Evolutionary conservation across 2,888 invertebrate species (phyloP).

Genomic region (Thereva unica): DNA sequence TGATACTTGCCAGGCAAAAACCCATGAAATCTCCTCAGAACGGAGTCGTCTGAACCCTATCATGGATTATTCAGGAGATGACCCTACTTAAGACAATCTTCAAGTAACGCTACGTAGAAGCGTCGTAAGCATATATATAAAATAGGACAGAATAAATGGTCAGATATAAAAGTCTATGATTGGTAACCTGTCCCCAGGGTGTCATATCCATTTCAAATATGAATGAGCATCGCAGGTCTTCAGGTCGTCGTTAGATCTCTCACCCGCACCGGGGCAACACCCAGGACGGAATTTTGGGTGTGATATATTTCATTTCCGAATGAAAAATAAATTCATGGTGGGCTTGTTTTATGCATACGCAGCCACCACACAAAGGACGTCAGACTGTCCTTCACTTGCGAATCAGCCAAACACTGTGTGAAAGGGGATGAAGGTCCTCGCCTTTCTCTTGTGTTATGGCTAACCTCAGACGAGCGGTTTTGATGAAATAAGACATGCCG

Average conservation of each 20-base stretch:
- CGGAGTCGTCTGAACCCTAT: conserved; percentile 21
- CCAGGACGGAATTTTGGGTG: conserved; percentile 16
- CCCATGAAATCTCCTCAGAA: conserved; percentile 8
- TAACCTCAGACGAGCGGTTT: conserved; percentile 36
- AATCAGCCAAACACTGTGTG: not conserved
- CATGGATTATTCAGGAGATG: conserved; percentile 35
- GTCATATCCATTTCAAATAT: conserved; percentile 39
- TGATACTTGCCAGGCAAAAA: conserved; percentile 5
- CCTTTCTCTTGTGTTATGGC: conserved; percentile 10
- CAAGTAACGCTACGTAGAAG: not conserved
- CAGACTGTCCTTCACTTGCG: conserved; percentile 25
- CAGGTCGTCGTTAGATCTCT: not conserved
- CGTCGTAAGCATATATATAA: not conserved
- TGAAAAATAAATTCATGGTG: conserved; percentile 27
- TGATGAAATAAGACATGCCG: conserved; percentile 28
- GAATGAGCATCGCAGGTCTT: conserved; percentile 30
- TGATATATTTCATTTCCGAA: conserved; percentile 34
- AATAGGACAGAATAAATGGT: conserved; percentile 31
- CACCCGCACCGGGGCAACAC: not conserved
- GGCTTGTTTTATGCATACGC: conserved; percentile 27
- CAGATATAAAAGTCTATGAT: conserved; percentile 42
- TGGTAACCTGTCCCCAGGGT: conserved; percentile 43
- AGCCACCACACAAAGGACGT: conserved; percentile 11
- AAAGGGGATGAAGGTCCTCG: conserved; percentile 17
- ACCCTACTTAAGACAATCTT: conserved; percentile 35